Evolutionary conservation across 2,888 invertebrate species (phyloP).

Genomic region (Metacarcinus magister): DNA sequence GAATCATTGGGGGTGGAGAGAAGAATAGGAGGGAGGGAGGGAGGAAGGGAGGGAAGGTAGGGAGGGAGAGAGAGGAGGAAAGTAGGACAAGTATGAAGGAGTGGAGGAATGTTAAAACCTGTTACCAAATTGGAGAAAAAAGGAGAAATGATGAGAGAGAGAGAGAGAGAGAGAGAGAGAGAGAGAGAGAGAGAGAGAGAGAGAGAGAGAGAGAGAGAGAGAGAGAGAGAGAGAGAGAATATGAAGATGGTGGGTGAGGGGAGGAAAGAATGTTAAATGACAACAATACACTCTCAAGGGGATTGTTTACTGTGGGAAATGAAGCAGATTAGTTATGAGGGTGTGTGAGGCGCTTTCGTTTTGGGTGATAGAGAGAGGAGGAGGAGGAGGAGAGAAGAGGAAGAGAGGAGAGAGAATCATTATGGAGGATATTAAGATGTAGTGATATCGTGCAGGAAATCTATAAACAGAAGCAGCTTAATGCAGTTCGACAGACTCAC

Average conservation of each 20-base stretch:
- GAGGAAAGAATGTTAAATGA: neutral
- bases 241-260: neutral
- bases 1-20: slow-evolving; percentile 12
- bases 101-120: neutral
- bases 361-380: neutral
- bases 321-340: neutral
- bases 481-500: no score
- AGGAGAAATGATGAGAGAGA: slow-evolving; percentile 12
- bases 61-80: neutral
- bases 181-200: slow-evolving; percentile 20
- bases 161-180: slow-evolving; percentile 19
- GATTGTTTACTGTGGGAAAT: neutral
- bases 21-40: neutral
- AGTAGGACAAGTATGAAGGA: neutral
- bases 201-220: slow-evolving; percentile 26
- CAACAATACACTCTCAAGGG: neutral
- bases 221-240: slow-evolving; percentile 8
- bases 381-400: neutral
- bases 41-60: neutral
- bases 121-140: neutral
- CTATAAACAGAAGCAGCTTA: no score
- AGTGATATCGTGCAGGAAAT: neutral
- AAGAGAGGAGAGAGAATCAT: neutral
- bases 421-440: neutral
- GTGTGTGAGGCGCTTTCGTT: neutral